Percentiles rank a stretch among this genome's conserved stretches.
phyloP scores from a whole-genome alignment of 2,113 vertebrate species.

The Phycodurus eques region DNA sequence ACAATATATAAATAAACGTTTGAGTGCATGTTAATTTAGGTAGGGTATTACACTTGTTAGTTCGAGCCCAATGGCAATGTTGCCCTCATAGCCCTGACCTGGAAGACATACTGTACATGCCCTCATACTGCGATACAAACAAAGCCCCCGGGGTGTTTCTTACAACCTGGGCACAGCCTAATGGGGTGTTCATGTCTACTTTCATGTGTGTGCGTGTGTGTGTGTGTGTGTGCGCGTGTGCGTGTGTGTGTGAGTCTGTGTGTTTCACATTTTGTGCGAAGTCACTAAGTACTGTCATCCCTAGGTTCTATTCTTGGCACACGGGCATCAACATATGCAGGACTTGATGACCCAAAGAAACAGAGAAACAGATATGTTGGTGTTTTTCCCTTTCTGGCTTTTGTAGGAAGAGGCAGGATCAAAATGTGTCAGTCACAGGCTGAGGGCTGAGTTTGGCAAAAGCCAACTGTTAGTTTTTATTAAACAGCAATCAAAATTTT shows the following conservation, averaged over 20 bases:
- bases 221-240: slow-evolving; percentile 8
- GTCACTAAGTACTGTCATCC: slow-evolving; percentile 38
- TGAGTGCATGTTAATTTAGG: not conserved
- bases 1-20: not conserved
- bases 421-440: slow-evolving; percentile 30
- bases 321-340: slow-evolving; percentile 1
- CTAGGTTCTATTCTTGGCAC: slow-evolving; percentile 41
- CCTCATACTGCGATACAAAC: slow-evolving; percentile 37
- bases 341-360: slow-evolving; percentile 36
- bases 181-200: slow-evolving; percentile 31
- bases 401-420: slow-evolving; percentile 20
- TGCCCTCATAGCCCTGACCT: not conserved
- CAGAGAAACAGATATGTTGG: slow-evolving; percentile 42
- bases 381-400: slow-evolving; percentile 7
- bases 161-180: slow-evolving; percentile 13
- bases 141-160: slow-evolving; percentile 8
- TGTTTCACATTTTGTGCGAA: slow-evolving; percentile 12
- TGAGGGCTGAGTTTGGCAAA: slow-evolving; percentile 6
- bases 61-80: not conserved
- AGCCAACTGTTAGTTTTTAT: slow-evolving; percentile 4
- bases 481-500: not conserved
- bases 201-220: slow-evolving; percentile 14
- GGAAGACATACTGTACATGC: slow-evolving; percentile 33
- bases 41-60: not conserved
- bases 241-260: slow-evolving; percentile 2